Percentiles rank a stretch among this genome's conserved stretches.
Evolutionary conservation across 2,113 vertebrate genomes (phyloP).

Genomic region (Aplodontia rufa): DNA sequence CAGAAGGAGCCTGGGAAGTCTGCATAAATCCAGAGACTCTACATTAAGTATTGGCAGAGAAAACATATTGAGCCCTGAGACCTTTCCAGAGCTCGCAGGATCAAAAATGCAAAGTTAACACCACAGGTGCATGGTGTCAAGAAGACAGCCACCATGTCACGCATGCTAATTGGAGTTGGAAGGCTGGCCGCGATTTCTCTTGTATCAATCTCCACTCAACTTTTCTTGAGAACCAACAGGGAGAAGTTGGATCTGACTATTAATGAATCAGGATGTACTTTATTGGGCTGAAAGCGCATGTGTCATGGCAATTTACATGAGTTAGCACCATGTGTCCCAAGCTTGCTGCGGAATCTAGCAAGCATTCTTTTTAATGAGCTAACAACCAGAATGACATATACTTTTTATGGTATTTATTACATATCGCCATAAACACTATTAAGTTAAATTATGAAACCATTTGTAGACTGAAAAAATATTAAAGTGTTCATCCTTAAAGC

Average conservation of each 20-base stretch:
- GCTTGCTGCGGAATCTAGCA: constrained; percentile 62
- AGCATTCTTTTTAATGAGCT: constrained; percentile 79
- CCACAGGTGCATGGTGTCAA: constrained; percentile 4
- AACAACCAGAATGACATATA: constrained; percentile 47
- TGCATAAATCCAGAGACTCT: constrained; percentile 37
- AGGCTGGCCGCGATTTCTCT: constrained; percentile 35
- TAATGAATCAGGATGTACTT: constrained; percentile 69
- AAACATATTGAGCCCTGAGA: neutral
- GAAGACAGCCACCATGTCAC: neutral
- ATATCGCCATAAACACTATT: constrained; percentile 70
- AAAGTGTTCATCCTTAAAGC: constrained; percentile 49
- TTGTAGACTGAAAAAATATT: constrained; percentile 67
- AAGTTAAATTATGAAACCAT: constrained; percentile 71
- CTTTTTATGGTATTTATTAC: constrained; percentile 78
- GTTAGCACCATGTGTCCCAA: constrained; percentile 68
- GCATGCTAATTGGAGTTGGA: constrained; percentile 36
- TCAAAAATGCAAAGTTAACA: neutral
- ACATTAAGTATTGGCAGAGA: constrained; percentile 31
- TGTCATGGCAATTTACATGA: constrained; percentile 76
- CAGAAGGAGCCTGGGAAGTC: constrained; percentile 14
- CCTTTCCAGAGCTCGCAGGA: neutral
- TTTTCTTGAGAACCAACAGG: constrained; percentile 49
- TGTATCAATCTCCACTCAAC: constrained; percentile 33
- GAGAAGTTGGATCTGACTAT: constrained; percentile 49
- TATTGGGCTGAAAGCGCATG: constrained; percentile 61